phyloP scores from a whole-genome alignment of 2,888 invertebrate species.

The Rhagophthalmus giganteus region DNA sequence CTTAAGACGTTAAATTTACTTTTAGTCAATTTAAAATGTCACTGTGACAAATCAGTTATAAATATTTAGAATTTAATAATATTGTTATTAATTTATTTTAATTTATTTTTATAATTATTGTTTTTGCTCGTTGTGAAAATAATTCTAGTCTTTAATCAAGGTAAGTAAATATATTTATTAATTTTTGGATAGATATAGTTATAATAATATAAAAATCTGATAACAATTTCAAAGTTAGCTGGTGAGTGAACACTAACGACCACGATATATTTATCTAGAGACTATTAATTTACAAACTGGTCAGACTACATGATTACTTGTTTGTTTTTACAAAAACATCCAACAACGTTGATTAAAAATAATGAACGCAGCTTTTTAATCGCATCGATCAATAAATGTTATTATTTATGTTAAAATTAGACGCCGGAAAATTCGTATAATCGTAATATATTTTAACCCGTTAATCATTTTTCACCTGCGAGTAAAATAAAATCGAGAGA shows the following conservation, averaged over 20 bases:
- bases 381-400: background rate
- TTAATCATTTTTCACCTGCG: too few relatives aligned
- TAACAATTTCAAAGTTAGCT: background rate
- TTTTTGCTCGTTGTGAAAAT: constrained; percentile 22
- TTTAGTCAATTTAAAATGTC: constrained; percentile 17
- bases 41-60: constrained; percentile 15
- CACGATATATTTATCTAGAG: background rate
- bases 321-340: constrained; percentile 8
- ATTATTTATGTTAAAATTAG: background rate
- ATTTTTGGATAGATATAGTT: background rate
- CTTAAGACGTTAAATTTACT: constrained; percentile 1
- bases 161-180: constrained; percentile 24
- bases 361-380: constrained; percentile 1
- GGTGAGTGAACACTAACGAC: background rate
- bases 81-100: constrained; percentile 22
- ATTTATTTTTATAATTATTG: constrained; percentile 24
- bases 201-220: background rate
- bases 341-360: background rate
- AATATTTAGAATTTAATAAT: constrained; percentile 11
- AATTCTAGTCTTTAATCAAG: constrained; percentile 27
- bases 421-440: too few relatives aligned
- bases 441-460: too few relatives aligned
- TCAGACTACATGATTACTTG: constrained; percentile 5
- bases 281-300: constrained; percentile 19
- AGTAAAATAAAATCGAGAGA: too few relatives aligned